These are phyloP conservation scores for Ochotona princeps DNA, from an alignment of 2,113 vertebrate genomes.

Conservation along the genomic window DNA sequence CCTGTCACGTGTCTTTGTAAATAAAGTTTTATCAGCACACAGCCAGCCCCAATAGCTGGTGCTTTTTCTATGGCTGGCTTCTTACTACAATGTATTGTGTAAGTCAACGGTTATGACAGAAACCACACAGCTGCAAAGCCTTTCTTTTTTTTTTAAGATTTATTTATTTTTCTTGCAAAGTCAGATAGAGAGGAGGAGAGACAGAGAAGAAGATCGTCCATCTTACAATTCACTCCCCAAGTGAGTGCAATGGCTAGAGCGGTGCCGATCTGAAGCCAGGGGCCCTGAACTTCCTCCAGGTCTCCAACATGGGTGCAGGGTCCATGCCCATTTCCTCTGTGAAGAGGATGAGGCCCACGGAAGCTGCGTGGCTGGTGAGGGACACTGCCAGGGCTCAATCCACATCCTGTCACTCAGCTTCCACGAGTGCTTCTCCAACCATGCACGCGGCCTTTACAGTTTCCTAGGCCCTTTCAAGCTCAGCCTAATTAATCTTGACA, in stretches of 20 bases:
- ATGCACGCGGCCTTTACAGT: fast-evolving
- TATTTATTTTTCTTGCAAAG: no score
- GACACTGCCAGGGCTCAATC: not conserved
- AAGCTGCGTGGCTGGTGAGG: not conserved
- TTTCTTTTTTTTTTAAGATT: not conserved
- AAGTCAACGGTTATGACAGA: not conserved
- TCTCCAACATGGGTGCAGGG: not conserved
- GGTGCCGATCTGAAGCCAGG: not conserved
- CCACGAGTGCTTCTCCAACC: not conserved
- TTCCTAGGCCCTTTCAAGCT: not conserved
- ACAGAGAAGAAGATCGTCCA: no score
- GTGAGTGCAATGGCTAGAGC: no score
- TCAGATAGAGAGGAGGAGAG: no score
- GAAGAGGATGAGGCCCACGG: not conserved
- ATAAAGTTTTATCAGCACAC: not conserved
- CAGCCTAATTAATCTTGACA: not conserved
- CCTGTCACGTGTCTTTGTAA: not conserved
- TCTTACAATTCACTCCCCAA: no score
- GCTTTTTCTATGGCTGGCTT: not conserved
- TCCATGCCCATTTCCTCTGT: not conserved
- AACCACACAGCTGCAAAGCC: not conserved
- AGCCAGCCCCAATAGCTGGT: fast-evolving
- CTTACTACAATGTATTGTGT: not conserved
- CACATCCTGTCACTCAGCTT: not conserved
- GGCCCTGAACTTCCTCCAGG: no score